Conservation (phyloP, 2,888 invertebrate genomes). For the Amiota communis region DNA sequence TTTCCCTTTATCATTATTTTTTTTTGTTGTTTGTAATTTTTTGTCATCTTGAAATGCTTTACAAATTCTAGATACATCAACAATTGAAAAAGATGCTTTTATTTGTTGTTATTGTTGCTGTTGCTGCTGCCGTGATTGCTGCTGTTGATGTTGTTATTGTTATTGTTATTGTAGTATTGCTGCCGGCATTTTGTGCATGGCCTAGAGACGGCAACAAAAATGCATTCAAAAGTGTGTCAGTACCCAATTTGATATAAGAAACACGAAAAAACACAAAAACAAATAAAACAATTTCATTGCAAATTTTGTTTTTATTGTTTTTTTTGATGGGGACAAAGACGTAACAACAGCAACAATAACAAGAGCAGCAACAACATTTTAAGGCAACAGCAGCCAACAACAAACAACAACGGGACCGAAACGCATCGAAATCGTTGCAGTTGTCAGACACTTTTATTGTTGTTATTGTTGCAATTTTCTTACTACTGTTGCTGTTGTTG, state of each 20-base stretch:
- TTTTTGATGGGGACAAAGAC: too few relatives aligned
- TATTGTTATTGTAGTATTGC: too few relatives aligned
- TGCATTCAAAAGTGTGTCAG: constrained; percentile 23
- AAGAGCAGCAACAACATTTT: too few relatives aligned
- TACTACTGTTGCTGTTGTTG: not conserved
- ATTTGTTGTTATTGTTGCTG: not conserved
- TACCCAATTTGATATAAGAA: not conserved
- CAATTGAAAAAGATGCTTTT: not conserved
- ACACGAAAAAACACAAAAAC: not conserved
- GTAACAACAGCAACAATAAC: too few relatives aligned
- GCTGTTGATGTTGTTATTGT: constrained; percentile 2
- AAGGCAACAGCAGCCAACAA: too few relatives aligned
- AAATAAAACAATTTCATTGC: constrained; percentile 1
- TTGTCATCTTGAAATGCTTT: too few relatives aligned
- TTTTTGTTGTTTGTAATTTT: not conserved
- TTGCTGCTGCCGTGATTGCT: not conserved
- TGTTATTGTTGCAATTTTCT: not conserved
- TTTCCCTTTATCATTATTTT: not conserved
- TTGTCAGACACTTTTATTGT: not conserved
- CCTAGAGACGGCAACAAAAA: constrained; percentile 17
- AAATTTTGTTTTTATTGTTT: not conserved
- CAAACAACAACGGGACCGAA: too few relatives aligned
- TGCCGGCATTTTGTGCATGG: constrained; percentile 23
- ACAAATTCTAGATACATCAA: constrained; percentile 25
- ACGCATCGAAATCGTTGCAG: too few relatives aligned